These are phyloP conservation scores for Ameiurus melas DNA, from an alignment of 2,113 vertebrate species.

Conservation along the genomic window DNA sequence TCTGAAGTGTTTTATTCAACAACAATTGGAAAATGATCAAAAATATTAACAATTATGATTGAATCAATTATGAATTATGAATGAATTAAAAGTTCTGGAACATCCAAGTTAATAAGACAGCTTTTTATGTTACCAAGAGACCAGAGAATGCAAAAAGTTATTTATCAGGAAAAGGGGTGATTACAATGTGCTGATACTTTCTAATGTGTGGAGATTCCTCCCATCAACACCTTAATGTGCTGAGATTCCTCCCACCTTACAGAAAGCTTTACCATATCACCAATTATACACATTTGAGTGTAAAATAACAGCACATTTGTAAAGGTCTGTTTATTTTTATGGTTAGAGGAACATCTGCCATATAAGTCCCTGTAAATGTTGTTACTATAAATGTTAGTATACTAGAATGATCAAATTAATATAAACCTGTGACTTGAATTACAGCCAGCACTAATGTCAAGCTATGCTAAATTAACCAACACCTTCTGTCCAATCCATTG, in stretches of 20 bases:
- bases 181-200: neutral
- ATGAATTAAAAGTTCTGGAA: neutral
- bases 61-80: neutral
- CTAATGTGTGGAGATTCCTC: neutral
- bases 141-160: neutral
- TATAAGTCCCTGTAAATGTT: neutral
- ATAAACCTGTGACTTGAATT: neutral
- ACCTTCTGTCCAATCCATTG: neutral
- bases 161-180: neutral
- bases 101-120: neutral
- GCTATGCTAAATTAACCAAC: neutral
- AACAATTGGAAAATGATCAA: neutral
- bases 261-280: neutral
- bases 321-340: neutral
- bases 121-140: neutral
- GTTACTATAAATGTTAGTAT: neutral
- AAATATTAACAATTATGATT: neutral
- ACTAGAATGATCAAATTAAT: neutral
- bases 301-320: neutral
- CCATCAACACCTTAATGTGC: neutral
- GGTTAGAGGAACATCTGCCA: neutral
- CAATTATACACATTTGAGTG: neutral
- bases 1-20: neutral
- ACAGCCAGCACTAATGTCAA: neutral
- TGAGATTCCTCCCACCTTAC: neutral